Base-by-base conservation (phyloP, 2,797 vertebrate genomes). In the Phoxinus dragarum region DNA sequence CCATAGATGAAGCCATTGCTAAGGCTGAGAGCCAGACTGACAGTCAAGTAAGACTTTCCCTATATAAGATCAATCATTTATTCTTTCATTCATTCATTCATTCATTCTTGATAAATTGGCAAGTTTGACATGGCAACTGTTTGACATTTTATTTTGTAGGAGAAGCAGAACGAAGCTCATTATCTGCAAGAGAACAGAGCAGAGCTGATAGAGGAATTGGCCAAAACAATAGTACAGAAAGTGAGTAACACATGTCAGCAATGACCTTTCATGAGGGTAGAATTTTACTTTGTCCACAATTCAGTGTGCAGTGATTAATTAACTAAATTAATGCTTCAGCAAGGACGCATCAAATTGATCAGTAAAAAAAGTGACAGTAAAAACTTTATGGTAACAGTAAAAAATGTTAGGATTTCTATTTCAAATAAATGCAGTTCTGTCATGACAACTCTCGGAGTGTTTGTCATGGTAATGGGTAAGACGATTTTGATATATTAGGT, bases 1-100 rank as follows among this genome's bases (percentile, higher is more conserved):
- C 97, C 86, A 94, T 99, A 75, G 98, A 99, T 88, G 98, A 99
- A 90, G 98, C 98, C 56, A 99, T 99, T 89, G 95, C 95, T 84
- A 98, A 97, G 90, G 97, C 97, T 42, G 97, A 97, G 90, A 93
- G 94, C 34, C 94, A 95, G 81, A 92, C 94, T 76, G 94, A 95
- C 91, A 96, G 93, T 89, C 94, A 98, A 97, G 98, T 99, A 94
- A 89, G 66, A 61, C 44, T 49, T 85, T 40, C n/a, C 2, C 66
- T 49, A 54, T 16, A 59, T 11, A 78, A n/a, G 42, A 52, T 49
- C 52, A 49, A 36, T 52, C 42, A 49, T 80, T 80, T 6, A 23
- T 36, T 77, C n/a, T 21, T 56, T 44, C 42, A 44, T 44, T 44
- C 42, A 49, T n/a, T 54, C 5, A 61, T 44, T 44, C 42, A 49